Evolutionary conservation across 2,888 invertebrate species (phyloP), one percentile per base, ranked within the genome.

Genomic region (Allolobophora icterica): DNA sequence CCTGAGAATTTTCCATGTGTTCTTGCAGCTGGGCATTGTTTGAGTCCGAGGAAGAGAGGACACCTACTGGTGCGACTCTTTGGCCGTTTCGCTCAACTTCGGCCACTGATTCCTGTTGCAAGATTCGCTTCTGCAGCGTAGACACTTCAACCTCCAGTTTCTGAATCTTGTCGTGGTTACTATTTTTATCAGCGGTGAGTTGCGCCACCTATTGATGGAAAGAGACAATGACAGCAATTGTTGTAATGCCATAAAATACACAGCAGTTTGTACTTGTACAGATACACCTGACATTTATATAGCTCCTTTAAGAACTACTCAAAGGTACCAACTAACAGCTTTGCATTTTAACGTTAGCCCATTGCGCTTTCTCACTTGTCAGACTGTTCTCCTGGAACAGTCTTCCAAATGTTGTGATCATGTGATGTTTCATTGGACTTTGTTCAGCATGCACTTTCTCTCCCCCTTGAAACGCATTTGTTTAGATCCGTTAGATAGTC

Each of bases 1-100:
- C 34, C 52, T 30, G 40, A 34, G 40, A 42, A 89, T 30, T 89
- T 42, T 91, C 91, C 15, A 89, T 52, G 19, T 91, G 89, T 38
- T 91, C 89, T 40, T 84, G 83, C n/a, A 40, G 40, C 83, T 33
- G 71, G 13, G 19, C 0, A 35, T 35, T 19, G 34, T 40, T 83
- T 35, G 83, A 40, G 24, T n/a, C 38, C 40, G 33, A 71, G n/a
- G 90, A 52, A 84, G 24, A 24, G 33, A 42, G 17, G 38, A 38
- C 38, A n/a, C 35, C 30, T 17, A 42, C 21, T 71, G 71, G 30
- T 5, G 30, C 11, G 34, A 87, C 1, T 35, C 35, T 87, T 21
- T 87, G 35, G 87, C 11, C 35, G 24, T 87, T 87, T 38, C 38
- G 17, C 0, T 87, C 87, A 8, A 35, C 38, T 87, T 87, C 52